Evolutionary conservation across 2,797 vertebrate genomes (phyloP).

Genomic region (Danionella dracula): DNA sequence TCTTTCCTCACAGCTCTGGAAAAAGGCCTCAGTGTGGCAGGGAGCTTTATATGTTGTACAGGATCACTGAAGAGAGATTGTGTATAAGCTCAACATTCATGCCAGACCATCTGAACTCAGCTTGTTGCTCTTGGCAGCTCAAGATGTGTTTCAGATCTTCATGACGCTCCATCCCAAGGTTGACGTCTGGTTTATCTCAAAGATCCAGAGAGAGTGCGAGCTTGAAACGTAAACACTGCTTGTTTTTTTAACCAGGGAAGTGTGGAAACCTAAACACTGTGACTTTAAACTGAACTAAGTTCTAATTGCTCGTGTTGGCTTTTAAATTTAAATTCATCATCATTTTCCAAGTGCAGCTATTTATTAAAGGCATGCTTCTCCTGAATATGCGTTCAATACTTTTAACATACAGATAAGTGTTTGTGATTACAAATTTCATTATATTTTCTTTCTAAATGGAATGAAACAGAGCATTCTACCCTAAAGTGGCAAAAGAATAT

Average conservation of each 20-base stretch:
- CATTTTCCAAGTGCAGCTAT: not conserved
- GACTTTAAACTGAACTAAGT: not conserved
- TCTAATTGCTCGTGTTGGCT: conserved; percentile 6
- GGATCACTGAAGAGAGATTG: conserved; percentile 65
- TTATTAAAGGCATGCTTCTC: not conserved
- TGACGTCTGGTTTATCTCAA: conserved; percentile 65
- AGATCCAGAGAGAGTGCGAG: conserved; percentile 51
- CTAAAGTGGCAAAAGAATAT: too few species aligned
- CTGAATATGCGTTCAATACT: too few species aligned
- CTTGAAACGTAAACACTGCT: conserved; percentile 27
- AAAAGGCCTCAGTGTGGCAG: conserved; percentile 56
- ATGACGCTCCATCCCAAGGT: conserved; percentile 54
- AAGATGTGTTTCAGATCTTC: conserved; percentile 42
- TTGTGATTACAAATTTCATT: too few species aligned
- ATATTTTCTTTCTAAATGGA: too few species aligned
- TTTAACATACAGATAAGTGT: too few species aligned
- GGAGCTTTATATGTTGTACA: conserved; percentile 46
- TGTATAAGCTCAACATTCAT: conserved; percentile 52
- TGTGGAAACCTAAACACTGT: not conserved
- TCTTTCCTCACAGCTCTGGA: conserved; percentile 42
- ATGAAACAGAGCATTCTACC: too few species aligned
- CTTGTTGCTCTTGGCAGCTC: conserved; percentile 69
- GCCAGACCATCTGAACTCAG: conserved; percentile 55
- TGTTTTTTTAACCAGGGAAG: conserved; percentile 14
- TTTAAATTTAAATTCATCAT: not conserved